A percentile compares a stretch with the other conserved stretches of the same genome.
Evolutionary conservation across 35 echinoderm and acorn worm species (phyloP).

Genomic region (Stichopus chloronotus): DNA sequence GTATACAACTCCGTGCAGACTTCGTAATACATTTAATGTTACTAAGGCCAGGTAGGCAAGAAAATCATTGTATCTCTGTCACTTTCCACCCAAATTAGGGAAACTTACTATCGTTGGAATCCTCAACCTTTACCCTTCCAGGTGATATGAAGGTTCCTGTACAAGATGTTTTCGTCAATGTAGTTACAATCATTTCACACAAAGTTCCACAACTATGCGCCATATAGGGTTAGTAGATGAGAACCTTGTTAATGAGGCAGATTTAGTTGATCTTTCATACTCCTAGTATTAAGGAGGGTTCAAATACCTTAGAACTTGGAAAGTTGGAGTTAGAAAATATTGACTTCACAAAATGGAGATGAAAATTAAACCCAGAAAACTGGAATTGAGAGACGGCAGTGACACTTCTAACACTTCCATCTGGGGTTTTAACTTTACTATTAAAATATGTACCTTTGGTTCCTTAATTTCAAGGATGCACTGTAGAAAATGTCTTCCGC

Average conservation of each 20-base stretch:
- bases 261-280: neutral
- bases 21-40: no score
- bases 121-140: no score
- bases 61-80: no score
- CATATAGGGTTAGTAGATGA: neutral
- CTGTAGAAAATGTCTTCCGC: neutral
- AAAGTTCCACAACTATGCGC: no score
- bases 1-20: no score
- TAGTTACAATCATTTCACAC: no score
- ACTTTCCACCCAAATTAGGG: no score
- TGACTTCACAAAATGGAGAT: neutral
- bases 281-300: neutral
- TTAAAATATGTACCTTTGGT: neutral
- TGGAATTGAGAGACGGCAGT: neutral
- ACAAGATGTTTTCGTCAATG: no score
- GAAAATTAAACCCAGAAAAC: conserved; percentile 8
- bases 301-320: no score
- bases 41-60: no score
- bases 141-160: no score
- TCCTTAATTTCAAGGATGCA: neutral
- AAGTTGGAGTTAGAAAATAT: neutral
- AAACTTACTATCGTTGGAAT: no score
- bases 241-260: neutral
- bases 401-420: neutral
- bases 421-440: neutral